Percentiles rank a stretch among this genome's conserved stretches.
These are phyloP conservation scores for Apocheima hispidaria DNA, from an alignment of 2,888 invertebrate species.

Conservation along the genomic window DNA sequence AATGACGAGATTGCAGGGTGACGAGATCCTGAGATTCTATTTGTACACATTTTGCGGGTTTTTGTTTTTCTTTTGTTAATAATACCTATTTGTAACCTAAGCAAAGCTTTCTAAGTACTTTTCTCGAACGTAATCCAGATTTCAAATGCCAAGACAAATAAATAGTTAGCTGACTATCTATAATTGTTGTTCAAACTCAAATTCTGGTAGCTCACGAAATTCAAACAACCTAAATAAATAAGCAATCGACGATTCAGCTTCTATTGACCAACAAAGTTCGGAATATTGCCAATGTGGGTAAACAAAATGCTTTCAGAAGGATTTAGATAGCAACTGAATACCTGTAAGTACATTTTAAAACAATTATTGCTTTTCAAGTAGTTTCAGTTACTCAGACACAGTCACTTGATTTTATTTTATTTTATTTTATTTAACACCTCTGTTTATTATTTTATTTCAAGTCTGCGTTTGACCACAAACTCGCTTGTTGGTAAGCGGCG, in stretches of 20 bases:
- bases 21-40: too few relatives aligned
- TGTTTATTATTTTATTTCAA: too few relatives aligned
- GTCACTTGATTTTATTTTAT: too few relatives aligned
- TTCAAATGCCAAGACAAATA: slow-evolving; percentile 1
- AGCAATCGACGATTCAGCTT: slow-evolving; percentile 6
- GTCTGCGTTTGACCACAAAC: too few relatives aligned
- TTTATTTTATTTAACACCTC: too few relatives aligned
- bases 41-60: too few relatives aligned
- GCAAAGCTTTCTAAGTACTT: not conserved
- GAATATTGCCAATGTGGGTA: slow-evolving; percentile 8
- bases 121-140: not conserved
- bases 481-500: too few relatives aligned
- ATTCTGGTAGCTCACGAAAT: not conserved
- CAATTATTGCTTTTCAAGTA: too few relatives aligned
- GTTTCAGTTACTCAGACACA: too few relatives aligned
- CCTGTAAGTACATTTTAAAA: too few relatives aligned
- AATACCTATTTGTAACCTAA: not conserved
- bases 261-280: slow-evolving; percentile 3
- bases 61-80: too few relatives aligned
- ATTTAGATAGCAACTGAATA: not conserved
- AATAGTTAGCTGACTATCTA: not conserved
- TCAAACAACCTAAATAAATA: slow-evolving; percentile 19
- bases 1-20: too few relatives aligned
- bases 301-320: not conserved
- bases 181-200: not conserved